Evolutionary conservation across 2,797 vertebrate genomes (phyloP), one percentile per base, ranked within the genome.

Genomic region (Amblyopsis hoosieri): DNA sequence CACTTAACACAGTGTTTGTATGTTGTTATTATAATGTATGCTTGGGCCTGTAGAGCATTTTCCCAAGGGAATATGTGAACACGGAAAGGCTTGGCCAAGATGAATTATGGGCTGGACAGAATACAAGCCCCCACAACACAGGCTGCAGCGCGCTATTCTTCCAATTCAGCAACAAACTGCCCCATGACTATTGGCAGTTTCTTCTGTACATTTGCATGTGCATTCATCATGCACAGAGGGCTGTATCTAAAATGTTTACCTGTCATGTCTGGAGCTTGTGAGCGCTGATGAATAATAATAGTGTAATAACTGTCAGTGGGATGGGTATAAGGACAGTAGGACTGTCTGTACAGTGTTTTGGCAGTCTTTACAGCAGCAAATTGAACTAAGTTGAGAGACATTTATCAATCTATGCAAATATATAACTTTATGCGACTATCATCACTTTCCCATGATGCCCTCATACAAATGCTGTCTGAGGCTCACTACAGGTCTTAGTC

Each of bases 21-120:
- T 72, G 68, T 68, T 46, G 72, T 66, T 75, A 64, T 69, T 61
- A 65, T 63, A 57, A 51, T 37, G 73, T 72, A 55, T 70, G 60
- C 66, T 83, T 51, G 54, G 69, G 75, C 71, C 54, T 62, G 37
- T 71, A 64, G 74, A 79, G 67, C 59, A 69, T 51, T 51, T 42
- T 37, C 66, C 75, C 84, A 66, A 65, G 46, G 72, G 82, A 84
- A 74, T 73, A 65, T 60, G 74, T 50, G 53, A 81, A 81, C 79
- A 67, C 76, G 75, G 74, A 56, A 58, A 73, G 70, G 67, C 75
- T 83, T 54, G 59, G 81, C 80, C 64, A 82, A 89, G 90, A 92
- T 92, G 85, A 91, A 93, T 92, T 87, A 90, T 9, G 85, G 78
- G 75, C 82, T 80, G 80, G 77, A 86, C 76, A 78, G 81, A 84